These are phyloP conservation scores for Acipenser ruthenus DNA, from an alignment of 2,797 vertebrate genomes.

Conservation along the genomic window DNA sequence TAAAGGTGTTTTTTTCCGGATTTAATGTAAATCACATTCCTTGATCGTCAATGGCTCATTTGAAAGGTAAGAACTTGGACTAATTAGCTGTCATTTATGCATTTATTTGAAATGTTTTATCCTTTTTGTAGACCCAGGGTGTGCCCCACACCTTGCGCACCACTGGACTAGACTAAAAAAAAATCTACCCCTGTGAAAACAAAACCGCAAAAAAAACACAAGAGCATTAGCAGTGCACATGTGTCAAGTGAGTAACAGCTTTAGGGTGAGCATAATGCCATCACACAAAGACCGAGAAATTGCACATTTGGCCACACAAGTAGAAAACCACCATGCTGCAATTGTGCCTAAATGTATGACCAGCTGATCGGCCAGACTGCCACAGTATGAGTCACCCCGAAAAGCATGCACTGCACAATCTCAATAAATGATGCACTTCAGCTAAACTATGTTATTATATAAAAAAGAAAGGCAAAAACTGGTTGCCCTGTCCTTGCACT, in stretches of 20 bases:
- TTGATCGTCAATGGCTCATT: no score
- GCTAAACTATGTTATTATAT: neutral
- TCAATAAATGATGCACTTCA: neutral
- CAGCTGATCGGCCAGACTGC: neutral
- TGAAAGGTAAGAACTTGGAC: no score
- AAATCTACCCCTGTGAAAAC: constrained; percentile 10
- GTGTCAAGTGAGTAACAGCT: neutral
- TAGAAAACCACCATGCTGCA: neutral
- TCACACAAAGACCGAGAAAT: neutral
- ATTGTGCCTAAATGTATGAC: neutral
- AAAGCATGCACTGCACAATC: neutral
- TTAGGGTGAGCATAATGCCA: neutral
- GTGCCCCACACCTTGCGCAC: no score
- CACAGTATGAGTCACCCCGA: neutral
- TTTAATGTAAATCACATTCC: no score
- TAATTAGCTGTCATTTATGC: no score
- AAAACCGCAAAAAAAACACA: neutral
- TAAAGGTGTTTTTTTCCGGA: no score
- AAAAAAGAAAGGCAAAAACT: neutral
- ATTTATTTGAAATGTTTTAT: no score
- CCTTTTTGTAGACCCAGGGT: no score
- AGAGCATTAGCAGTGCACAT: neutral
- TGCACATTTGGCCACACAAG: constrained; percentile 11
- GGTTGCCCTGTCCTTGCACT: neutral
- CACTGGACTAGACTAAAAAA: constrained; percentile 2